Percentiles rank a stretch among this genome's conserved stretches.
Evolutionary conservation across 2,888 invertebrate species (phyloP).

Genomic region (Pristionchus mayeri): DNA sequence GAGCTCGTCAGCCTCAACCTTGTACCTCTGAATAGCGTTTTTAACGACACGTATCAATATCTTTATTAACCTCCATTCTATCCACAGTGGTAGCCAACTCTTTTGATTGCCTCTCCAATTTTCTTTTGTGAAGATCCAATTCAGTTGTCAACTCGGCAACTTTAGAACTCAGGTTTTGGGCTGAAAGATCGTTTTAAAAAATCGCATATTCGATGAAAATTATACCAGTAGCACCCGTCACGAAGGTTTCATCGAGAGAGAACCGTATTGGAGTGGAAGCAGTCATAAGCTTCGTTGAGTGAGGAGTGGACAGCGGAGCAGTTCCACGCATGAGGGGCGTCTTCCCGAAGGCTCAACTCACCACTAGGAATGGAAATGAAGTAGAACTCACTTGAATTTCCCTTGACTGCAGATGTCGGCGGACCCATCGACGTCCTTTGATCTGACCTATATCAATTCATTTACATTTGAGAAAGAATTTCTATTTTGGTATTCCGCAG

Average conservation of each 20-base stretch:
- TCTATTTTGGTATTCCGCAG: no score
- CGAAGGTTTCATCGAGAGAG: constrained; percentile 28
- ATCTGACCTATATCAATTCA: not conserved
- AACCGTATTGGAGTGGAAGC: not conserved
- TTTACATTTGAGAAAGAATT: no score
- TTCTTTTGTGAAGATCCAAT: constrained; percentile 25
- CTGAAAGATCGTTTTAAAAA: not conserved
- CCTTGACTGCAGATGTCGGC: not conserved
- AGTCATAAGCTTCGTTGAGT: not conserved
- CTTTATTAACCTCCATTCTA: constrained; percentile 1
- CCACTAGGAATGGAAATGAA: not conserved
- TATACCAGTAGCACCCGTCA: constrained; percentile 28
- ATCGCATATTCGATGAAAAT: not conserved
- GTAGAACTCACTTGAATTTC: not conserved
- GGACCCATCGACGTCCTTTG: constrained; percentile 2
- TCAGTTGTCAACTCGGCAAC: constrained; percentile 14
- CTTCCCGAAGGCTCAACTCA: not conserved
- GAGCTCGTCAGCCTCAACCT: not conserved
- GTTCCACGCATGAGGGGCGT: not conserved
- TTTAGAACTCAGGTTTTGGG: constrained; percentile 32
- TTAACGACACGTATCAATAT: not conserved
- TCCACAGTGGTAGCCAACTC: not conserved
- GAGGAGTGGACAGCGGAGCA: not conserved
- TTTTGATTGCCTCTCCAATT: constrained; percentile 19
- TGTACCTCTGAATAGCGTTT: not conserved